Percentiles rank a stretch among this genome's conserved stretches.
phyloP scores from a whole-genome alignment of 1,140 invertebrate species.

The Drosophila chauvacae region DNA sequence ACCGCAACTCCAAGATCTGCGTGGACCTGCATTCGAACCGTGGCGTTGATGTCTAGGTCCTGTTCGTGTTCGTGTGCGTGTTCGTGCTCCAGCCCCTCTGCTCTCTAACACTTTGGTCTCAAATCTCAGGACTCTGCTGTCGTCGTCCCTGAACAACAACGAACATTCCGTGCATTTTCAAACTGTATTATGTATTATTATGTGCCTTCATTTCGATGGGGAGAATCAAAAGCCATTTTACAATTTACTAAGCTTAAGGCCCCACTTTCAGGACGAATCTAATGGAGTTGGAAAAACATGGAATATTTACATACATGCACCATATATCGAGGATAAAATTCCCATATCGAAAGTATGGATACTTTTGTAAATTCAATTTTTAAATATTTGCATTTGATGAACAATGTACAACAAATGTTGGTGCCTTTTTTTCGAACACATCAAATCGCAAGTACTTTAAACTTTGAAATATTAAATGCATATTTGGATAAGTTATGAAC shows the following conservation, averaged over 20 bases:
- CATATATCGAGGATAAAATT: neutral
- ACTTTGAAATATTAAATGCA: too few species aligned
- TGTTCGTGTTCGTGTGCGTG: slow-evolving; percentile 14
- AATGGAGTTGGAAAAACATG: neutral
- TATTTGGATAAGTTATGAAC: too few species aligned
- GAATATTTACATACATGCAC: neutral
- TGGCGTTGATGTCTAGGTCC: slow-evolving; percentile 28
- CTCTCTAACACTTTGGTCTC: slow-evolving; percentile 61
- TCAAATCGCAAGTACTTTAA: too few species aligned
- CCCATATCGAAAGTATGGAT: neutral
- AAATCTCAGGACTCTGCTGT: slow-evolving; percentile 59
- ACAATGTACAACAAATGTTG: too few species aligned
- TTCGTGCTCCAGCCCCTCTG: slow-evolving; percentile 11
- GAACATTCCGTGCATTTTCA: slow-evolving; percentile 75
- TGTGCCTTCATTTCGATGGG: slow-evolving; percentile 45
- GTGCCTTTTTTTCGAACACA: too few species aligned
- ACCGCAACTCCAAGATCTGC: slow-evolving; percentile 80
- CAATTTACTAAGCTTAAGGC: slow-evolving; percentile 42
- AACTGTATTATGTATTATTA: slow-evolving; percentile 51
- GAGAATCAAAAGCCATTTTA: slow-evolving; percentile 48
- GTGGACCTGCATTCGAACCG: slow-evolving; percentile 68
- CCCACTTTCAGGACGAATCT: neutral
- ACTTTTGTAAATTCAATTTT: too few species aligned
- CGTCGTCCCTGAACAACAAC: slow-evolving; percentile 60
- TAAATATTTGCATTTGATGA: too few species aligned